A percentile compares a stretch with the other conserved stretches of the same genome.
Evolutionary conservation across 2,113 vertebrate species (phyloP).

Genomic region (Canis aureus): DNA sequence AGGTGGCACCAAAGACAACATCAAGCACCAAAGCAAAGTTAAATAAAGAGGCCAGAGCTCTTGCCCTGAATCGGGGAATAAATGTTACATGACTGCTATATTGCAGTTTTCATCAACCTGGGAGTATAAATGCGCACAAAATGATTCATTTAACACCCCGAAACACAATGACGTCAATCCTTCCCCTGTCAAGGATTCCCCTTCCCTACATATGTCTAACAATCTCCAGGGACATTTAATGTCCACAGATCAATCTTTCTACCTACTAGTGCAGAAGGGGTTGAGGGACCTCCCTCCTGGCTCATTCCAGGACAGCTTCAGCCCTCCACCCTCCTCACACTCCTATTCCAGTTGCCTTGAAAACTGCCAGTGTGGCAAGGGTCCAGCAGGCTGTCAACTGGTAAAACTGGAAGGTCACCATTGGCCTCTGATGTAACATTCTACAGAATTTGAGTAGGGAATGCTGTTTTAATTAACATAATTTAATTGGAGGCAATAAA

Average conservation of each 20-base stretch:
- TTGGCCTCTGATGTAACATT: neutral
- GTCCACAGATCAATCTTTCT: neutral
- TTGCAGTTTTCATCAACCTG: neutral
- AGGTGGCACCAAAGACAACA: neutral
- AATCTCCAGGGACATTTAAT: neutral
- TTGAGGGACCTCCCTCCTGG: no score
- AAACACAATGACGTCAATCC: neutral
- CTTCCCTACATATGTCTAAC: neutral
- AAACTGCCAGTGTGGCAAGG: neutral
- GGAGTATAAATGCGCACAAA: neutral
- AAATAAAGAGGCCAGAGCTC: neutral
- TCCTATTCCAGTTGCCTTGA: neutral
- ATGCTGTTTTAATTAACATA: neutral
- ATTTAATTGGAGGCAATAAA: neutral
- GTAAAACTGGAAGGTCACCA: neutral
- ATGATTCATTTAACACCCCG: neutral
- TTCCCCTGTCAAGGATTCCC: neutral
- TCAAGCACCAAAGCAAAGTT: neutral
- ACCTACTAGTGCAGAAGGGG: neutral
- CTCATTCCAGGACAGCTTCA: neutral
- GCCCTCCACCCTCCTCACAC: neutral
- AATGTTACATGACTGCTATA: neutral
- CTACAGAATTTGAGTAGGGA: neutral
- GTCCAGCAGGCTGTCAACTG: neutral
- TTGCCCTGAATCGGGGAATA: neutral